Evolutionary conservation across 2,797 vertebrate genomes (phyloP).

Genomic region (Chaunax sp.): DNA sequence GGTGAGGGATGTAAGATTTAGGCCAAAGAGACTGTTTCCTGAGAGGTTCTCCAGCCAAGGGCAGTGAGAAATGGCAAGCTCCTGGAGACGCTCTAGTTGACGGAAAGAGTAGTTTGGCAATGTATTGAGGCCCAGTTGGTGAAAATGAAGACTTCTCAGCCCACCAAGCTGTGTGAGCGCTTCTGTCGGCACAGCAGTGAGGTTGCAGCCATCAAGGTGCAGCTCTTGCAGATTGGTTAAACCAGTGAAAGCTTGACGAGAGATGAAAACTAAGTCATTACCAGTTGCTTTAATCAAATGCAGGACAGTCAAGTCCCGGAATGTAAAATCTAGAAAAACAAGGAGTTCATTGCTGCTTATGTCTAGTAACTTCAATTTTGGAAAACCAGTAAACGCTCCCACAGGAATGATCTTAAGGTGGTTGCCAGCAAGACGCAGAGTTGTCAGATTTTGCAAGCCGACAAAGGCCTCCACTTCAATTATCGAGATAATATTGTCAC

Average conservation of each 20-base stretch:
- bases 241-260: conserved; percentile 84
- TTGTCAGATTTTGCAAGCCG: conserved; percentile 79
- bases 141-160: conserved; percentile 80
- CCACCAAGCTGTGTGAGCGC: conserved; percentile 81
- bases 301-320: conserved; percentile 82
- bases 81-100: conserved; percentile 77
- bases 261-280: conserved; percentile 89
- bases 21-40: conserved; percentile 84
- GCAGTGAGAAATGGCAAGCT: conserved; percentile 85
- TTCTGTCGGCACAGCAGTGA: conserved; percentile 84
- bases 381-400: conserved; percentile 83
- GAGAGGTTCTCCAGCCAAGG: conserved; percentile 81
- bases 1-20: conserved; percentile 88
- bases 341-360: conserved; percentile 88
- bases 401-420: conserved; percentile 85
- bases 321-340: conserved; percentile 88
- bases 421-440: conserved; percentile 84
- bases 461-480: conserved; percentile 85
- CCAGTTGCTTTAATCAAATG: conserved; percentile 81
- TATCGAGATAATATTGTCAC: conserved; percentile 79
- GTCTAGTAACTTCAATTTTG: conserved; percentile 83
- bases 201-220: conserved; percentile 86
- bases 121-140: conserved; percentile 72
- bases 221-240: conserved; percentile 82
- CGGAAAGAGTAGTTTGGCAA: conserved; percentile 85